phyloP scores from a whole-genome alignment of 2,888 invertebrate genomes.

The Synanthedon tipuliformis region DNA sequence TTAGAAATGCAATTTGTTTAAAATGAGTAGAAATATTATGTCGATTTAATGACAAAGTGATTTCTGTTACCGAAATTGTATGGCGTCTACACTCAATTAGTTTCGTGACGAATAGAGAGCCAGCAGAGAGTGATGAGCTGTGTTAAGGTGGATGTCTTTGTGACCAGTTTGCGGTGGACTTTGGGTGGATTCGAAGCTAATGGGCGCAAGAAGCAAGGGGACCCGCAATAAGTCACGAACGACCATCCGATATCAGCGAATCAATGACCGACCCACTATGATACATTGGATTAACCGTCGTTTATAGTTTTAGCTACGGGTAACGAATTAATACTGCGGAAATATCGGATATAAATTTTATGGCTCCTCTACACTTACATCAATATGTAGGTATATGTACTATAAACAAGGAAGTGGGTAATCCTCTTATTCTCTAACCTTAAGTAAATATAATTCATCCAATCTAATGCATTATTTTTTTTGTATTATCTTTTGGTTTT shows the following conservation, averaged over 20 bases:
- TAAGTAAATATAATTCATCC: too few relatives aligned
- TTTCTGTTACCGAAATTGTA: constrained; percentile 26
- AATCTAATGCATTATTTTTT: too few relatives aligned
- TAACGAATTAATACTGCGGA: constrained; percentile 57
- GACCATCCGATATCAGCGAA: constrained; percentile 55
- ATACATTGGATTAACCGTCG: constrained; percentile 61
- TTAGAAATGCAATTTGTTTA: not conserved
- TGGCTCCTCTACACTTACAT: constrained; percentile 8
- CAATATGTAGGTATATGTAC: not conserved
- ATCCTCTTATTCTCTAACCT: too few relatives aligned
- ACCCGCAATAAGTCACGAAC: constrained; percentile 54
- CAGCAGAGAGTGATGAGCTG: constrained; percentile 46
- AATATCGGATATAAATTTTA: constrained; percentile 54
- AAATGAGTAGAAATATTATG: not conserved
- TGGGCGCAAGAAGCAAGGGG: constrained; percentile 46
- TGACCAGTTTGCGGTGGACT: not conserved
- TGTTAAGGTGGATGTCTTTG: constrained; percentile 24
- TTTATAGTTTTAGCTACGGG: constrained; percentile 60
- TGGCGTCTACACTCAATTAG: constrained; percentile 71
- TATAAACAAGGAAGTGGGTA: too few relatives aligned
- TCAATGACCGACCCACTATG: constrained; percentile 66
- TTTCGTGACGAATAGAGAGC: constrained; percentile 58
- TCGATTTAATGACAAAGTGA: constrained; percentile 20
- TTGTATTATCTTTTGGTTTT: too few relatives aligned
- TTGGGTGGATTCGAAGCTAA: constrained; percentile 29